phyloP scores from a whole-genome alignment of 2,888 invertebrate genomes.

The Nyleta sp. region DNA sequence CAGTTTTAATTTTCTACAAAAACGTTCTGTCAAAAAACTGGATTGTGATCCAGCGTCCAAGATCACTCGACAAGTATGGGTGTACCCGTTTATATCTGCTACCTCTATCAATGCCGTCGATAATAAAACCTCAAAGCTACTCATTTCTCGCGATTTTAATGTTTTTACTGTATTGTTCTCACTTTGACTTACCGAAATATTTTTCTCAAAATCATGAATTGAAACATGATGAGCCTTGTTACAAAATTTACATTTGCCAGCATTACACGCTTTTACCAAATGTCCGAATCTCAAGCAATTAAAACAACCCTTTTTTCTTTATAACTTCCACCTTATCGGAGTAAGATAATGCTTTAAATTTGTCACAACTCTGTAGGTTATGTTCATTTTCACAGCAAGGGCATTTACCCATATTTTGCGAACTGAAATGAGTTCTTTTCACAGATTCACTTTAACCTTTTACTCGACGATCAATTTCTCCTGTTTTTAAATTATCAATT shows the following conservation, averaged over 20 bases:
- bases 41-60: constrained; percentile 42
- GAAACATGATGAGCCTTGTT: constrained; percentile 19
- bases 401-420: neutral
- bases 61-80: constrained; percentile 26
- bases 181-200: neutral
- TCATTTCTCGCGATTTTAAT: constrained; percentile 7
- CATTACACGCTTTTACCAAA: constrained; percentile 4
- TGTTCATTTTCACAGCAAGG: constrained; percentile 14
- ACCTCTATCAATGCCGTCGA: too few species aligned
- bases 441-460: constrained; percentile 33
- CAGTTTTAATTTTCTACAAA: constrained; percentile 20
- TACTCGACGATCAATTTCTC: too few species aligned
- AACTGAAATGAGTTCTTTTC: constrained; percentile 14
- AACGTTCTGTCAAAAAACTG: constrained; percentile 31
- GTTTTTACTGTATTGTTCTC: constrained; percentile 1
- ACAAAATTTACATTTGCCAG: constrained; percentile 1
- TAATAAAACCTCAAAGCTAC: constrained; percentile 32
- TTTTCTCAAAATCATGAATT: constrained; percentile 8
- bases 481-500: neutral
- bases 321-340: neutral
- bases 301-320: constrained; percentile 26
- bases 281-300: constrained; percentile 30
- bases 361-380: constrained; percentile 25
- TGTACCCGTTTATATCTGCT: too few species aligned
- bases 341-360: constrained; percentile 6